Evolutionary conservation across 1,140 invertebrate species (phyloP).

Genomic region (Drosophila hydei): DNA sequence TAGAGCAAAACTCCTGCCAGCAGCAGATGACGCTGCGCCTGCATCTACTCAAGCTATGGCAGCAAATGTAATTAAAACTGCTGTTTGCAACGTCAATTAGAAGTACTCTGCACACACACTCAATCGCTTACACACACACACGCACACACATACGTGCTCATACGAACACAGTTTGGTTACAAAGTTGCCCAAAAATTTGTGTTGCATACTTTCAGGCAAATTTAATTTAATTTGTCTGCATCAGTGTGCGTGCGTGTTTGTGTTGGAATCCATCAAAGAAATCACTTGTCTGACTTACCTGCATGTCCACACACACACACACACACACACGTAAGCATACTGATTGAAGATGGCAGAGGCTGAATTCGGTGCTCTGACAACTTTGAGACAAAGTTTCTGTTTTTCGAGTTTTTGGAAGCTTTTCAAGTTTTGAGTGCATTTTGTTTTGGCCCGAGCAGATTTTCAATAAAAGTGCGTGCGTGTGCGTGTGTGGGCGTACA

Average conservation of each 20-base stretch:
- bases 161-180: slow-evolving; percentile 7
- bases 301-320: slow-evolving; percentile 5
- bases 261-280: slow-evolving; percentile 46
- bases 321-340: not conserved
- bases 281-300: slow-evolving; percentile 53
- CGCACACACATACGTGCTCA: slow-evolving; percentile 6
- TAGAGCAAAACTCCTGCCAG: not conserved
- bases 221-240: slow-evolving; percentile 68
- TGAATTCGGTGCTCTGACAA: slow-evolving; percentile 44
- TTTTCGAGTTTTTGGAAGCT: slow-evolving; percentile 21
- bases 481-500: slow-evolving; percentile 9
- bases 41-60: slow-evolving; percentile 15
- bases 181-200: slow-evolving; percentile 62
- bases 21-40: not conserved
- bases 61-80: slow-evolving; percentile 78
- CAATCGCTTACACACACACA: slow-evolving; percentile 17
- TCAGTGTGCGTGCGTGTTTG: slow-evolving; percentile 25
- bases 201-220: slow-evolving; percentile 76
- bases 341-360: slow-evolving; percentile 11
- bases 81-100: slow-evolving; percentile 76
- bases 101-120: slow-evolving; percentile 40
- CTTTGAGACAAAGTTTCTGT: slow-evolving; percentile 46
- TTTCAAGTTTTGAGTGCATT: slow-evolving; percentile 23
- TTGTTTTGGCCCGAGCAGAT: slow-evolving; percentile 5
- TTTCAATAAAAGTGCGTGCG: slow-evolving; percentile 1